Base-by-base conservation (phyloP, 2,113 vertebrate species). In the Onychostoma macrolepis region DNA sequence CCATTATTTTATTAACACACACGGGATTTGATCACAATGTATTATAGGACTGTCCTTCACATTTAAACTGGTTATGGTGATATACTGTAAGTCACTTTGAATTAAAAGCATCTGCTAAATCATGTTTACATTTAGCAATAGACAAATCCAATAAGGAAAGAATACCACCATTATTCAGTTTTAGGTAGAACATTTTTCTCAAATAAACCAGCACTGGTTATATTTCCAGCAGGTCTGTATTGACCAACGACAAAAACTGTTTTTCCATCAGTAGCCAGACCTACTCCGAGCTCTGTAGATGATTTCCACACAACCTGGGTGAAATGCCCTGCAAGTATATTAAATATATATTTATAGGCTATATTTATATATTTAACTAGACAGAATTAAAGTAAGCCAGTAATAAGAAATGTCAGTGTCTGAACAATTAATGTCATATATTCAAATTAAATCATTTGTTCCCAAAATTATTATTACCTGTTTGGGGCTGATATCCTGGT, bases 231-330 rank as follows among this genome's bases (percentile, higher is more conserved):
- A 83, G 90, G 89, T 33, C 78, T 33, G 81, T 91, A 92, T 71
- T 92, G 91, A 43, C 88, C 89, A 61, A 92, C 89, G 28, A 91
- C 88, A 67, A 80, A 75, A 45, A 76, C 43, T 13, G 67, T 89
- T 0, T 79, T 85, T 58, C 88, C 87, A 85, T 91, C 85, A 33
- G 89, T 90, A 33, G 92, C 92, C 61, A 90, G 50, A 21, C 90
- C 91, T 7, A 92, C 80, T 41, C 92, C 92, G 15, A 92, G 11
- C 41, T 91, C 88, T 45, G 45, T 75, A 24, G 83, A 82, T 8
- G 87, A 85, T 63, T 85, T 91, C 92, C 92, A 93, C 33, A 93
- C 91, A 67, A 92, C 88, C 87, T 93, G 92, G 53, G 92, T 93
- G 85, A 93, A 93, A 84, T 93, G 92, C 15, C 92, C 92, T 92